Conservation (phyloP, 2,888 invertebrate species). For the Philonicus albiceps region DNA sequence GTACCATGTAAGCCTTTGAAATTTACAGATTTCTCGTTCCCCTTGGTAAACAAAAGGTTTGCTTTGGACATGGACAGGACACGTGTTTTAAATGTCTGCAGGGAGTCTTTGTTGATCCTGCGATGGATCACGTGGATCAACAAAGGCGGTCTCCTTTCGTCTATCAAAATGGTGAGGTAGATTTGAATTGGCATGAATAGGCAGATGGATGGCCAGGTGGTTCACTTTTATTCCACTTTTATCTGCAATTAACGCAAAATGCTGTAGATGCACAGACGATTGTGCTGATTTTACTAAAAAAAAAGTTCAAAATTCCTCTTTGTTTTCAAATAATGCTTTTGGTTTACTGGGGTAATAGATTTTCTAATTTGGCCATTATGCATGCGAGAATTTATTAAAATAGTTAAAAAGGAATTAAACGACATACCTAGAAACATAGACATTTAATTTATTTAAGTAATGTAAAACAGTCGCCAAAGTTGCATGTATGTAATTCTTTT, state of each 20-base stretch:
- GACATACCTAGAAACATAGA: too few relatives aligned
- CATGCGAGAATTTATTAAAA: too few relatives aligned
- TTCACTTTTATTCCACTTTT: not conserved
- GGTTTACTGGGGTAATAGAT: not conserved
- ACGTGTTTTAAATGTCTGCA: constrained; percentile 27
- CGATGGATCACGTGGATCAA: constrained; percentile 18
- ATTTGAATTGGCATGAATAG: not conserved
- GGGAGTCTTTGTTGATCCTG: not conserved
- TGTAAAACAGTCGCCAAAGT: too few relatives aligned
- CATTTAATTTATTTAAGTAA: too few relatives aligned
- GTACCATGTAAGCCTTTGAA: constrained; percentile 25
- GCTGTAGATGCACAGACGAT: not conserved
- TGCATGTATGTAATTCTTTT: too few relatives aligned
- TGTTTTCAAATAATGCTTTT: not conserved
- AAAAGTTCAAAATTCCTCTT: not conserved
- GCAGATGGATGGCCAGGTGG: not conserved
- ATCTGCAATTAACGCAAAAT: not conserved
- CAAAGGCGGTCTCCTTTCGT: not conserved
- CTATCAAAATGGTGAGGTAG: not conserved
- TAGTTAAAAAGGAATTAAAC: too few relatives aligned
- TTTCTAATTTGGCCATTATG: not conserved
- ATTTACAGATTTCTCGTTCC: constrained; percentile 17
- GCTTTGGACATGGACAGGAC: constrained; percentile 12
- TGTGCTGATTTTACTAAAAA: not conserved
- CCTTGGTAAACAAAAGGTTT: not conserved